These are phyloP conservation scores for Halesus radiatus DNA, from an alignment of 1,140 invertebrate species.

Conservation along the genomic window DNA sequence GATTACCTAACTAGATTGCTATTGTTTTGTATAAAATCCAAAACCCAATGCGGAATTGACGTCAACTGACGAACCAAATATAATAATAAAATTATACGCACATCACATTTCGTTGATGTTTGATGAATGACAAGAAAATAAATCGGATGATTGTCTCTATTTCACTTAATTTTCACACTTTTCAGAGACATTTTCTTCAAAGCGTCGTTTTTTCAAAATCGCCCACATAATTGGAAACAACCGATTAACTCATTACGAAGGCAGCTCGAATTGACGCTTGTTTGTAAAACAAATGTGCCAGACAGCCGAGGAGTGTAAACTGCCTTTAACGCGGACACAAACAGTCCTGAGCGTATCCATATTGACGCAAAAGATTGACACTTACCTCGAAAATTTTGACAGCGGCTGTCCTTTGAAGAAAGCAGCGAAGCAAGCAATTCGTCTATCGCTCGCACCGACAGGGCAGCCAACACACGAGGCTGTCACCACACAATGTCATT, in stretches of 20 bases:
- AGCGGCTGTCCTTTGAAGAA: slow-evolving; percentile 53
- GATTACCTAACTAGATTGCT: no score
- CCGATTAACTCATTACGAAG: slow-evolving; percentile 30
- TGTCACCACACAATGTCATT: slow-evolving; percentile 10
- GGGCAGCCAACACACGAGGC: neutral
- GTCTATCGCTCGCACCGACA: slow-evolving; percentile 13
- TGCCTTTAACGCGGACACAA: slow-evolving; percentile 34
- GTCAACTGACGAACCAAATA: no score
- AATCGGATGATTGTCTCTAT: no score
- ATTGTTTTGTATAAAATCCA: no score
- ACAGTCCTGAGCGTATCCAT: slow-evolving; percentile 27
- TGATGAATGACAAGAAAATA: no score
- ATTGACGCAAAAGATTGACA: slow-evolving; percentile 51
- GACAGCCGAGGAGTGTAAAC: slow-evolving; percentile 14
- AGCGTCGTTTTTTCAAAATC: no score
- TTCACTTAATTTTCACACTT: no score
- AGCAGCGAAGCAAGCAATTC: neutral
- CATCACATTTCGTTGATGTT: no score
- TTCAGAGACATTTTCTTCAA: no score
- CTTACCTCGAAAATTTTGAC: slow-evolving; percentile 45
- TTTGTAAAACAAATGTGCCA: slow-evolving; percentile 28
- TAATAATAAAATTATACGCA: no score
- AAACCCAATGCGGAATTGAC: no score
- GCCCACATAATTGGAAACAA: neutral
- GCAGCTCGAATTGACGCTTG: neutral